These are phyloP conservation scores for Okapia johnstoni DNA, from an alignment of 2,113 vertebrate species.

Conservation along the genomic window DNA sequence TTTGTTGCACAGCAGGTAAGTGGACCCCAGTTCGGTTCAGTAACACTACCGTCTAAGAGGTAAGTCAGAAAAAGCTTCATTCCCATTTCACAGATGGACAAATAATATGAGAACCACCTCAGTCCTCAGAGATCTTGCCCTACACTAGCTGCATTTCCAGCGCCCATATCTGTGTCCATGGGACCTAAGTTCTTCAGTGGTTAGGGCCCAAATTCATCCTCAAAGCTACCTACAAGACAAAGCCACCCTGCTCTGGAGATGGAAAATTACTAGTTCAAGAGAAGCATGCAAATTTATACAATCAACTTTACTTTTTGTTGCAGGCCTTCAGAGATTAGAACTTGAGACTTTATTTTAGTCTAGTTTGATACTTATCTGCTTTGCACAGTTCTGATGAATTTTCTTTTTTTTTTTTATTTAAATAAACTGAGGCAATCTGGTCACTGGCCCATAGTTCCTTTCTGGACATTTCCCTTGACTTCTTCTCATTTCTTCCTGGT, in stretches of 20 bases:
- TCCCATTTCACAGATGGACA: background rate
- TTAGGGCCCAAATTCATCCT: background rate
- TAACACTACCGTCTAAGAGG: background rate
- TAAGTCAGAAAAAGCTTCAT: background rate
- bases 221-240: background rate
- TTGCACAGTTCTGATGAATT: background rate
- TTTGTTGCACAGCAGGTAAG: background rate
- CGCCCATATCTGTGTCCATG: background rate
- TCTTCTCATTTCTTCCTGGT: background rate
- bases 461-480: background rate
- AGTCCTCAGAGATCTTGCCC: background rate
- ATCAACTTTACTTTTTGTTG: background rate
- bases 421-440: background rate
- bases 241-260: background rate
- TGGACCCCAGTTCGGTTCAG: background rate
- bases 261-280: background rate
- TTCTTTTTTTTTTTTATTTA: background rate
- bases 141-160: background rate
- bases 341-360: background rate
- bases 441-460: background rate
- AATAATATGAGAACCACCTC: background rate
- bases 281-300: background rate
- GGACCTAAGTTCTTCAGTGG: background rate
- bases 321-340: background rate
- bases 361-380: background rate